Percentiles rank a stretch among this genome's conserved stretches.
Evolutionary conservation across 2,888 invertebrate genomes (phyloP).

Genomic region (Eupithecia subfuscata): DNA sequence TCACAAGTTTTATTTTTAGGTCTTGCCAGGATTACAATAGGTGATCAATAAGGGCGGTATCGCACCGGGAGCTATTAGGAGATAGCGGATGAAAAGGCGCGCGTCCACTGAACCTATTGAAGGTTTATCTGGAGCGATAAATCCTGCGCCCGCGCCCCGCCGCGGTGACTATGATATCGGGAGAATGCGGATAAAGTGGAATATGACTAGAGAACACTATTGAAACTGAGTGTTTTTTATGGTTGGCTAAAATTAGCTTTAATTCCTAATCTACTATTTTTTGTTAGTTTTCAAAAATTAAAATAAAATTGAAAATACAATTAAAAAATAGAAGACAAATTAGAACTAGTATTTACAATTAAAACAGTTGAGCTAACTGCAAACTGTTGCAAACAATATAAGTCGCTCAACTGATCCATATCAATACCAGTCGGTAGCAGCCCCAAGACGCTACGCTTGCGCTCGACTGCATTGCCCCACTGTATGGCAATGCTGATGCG

Average conservation of each 20-base stretch:
- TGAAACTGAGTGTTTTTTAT: background rate
- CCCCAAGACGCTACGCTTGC: background rate
- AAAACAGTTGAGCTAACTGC: too few species aligned
- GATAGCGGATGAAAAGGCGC: slow-evolving; percentile 39
- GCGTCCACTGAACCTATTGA: slow-evolving; percentile 34
- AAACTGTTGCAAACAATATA: background rate
- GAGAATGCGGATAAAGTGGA: slow-evolving; percentile 23
- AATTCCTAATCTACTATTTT: background rate
- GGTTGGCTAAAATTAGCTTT: background rate
- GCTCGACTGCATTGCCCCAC: background rate
- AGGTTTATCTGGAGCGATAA: slow-evolving; percentile 39
- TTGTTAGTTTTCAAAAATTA: too few species aligned
- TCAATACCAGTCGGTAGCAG: background rate
- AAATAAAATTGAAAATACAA: too few species aligned
- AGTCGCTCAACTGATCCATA: background rate
- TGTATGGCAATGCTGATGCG: background rate
- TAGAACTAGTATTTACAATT: too few species aligned
- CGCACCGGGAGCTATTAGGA: slow-evolving; percentile 40
- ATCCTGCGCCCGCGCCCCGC: slow-evolving; percentile 16
- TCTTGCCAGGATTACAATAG: slow-evolving; percentile 21
- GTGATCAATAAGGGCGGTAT: slow-evolving; percentile 43
- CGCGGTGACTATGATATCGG: slow-evolving; percentile 24
- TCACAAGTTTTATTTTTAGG: background rate
- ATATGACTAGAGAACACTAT: background rate
- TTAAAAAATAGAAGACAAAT: background rate